These are phyloP conservation scores for Lycocerus yunnanus DNA, from an alignment of 2,888 invertebrate genomes.

Conservation along the genomic window DNA sequence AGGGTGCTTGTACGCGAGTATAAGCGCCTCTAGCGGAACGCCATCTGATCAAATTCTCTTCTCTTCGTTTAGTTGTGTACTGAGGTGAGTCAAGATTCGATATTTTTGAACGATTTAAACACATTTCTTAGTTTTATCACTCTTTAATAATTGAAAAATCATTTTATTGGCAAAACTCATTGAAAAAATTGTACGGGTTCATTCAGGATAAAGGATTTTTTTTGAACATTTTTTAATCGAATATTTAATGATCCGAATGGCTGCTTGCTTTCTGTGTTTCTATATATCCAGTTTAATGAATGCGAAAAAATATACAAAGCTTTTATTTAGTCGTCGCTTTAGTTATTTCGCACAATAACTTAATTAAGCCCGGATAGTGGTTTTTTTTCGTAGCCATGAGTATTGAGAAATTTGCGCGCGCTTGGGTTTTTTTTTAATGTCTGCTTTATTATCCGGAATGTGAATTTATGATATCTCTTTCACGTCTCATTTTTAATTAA, in stretches of 20 bases:
- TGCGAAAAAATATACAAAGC: neutral
- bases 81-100: neutral
- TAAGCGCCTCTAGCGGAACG: conserved; percentile 1
- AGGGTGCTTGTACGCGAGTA: neutral
- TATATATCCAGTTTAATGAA: neutral
- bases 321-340: neutral
- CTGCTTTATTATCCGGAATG: neutral
- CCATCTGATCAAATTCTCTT: neutral
- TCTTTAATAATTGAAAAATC: neutral
- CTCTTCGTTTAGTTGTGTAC: neutral
- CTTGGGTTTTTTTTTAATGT: neutral
- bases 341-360: neutral
- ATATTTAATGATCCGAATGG: neutral
- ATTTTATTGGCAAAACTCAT: neutral
- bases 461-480: neutral
- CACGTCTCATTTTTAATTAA: neutral
- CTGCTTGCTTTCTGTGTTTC: neutral
- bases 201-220: neutral
- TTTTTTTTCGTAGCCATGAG: neutral
- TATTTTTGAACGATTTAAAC: neutral
- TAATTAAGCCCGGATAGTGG: neutral
- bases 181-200: neutral
- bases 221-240: neutral
- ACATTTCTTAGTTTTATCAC: neutral
- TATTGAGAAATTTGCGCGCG: neutral